Base-by-base conservation (phyloP, 2,113 vertebrate species). In the Marmota monax region DNA sequence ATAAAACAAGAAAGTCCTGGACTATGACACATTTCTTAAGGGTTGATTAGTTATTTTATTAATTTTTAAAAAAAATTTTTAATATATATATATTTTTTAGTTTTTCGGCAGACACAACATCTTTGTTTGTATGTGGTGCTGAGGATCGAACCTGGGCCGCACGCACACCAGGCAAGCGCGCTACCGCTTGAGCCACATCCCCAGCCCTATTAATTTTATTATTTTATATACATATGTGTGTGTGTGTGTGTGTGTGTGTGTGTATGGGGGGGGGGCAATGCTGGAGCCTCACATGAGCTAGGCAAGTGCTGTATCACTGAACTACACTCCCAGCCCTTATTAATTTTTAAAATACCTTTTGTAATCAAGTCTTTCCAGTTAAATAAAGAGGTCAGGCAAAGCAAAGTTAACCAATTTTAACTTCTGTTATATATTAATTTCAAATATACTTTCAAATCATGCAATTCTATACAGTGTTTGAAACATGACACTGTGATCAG, bases 401-500 rank as follows among this genome's bases (percentile, higher is more conserved):
- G 32, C 63, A 80, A 73, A 84, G n/a, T 72, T 80, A 84, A 34
- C 4, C 18, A 70, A 61, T 18, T 84, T 88, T 91, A 42, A 39
- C 10, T 61, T 90, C 27, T 65, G 37, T 13, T 37, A 23, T 34
- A 34, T 67, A 86, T 17, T 34, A 13, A 14, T 48, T 97, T 82
- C 58, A 94, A 65, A 56, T 25, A 78, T 3, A 48, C 79, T 45
- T 89, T 70, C 51, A 92, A 20, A 34, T 22, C 63, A 94, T 17
- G 23, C 18, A 65, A 22, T 39, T 48, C 42, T 61, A 82, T 1
- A 6, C 9, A n/a, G 23, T 90, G 61, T 73, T 1, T 78, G 70
- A 90, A 88, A 85, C n/a, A 93, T 6, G 27, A 61, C 45, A 67
- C 42, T 88, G 45, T 13, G 32, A 58, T 85, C 84, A 88, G 17